phyloP scores from a whole-genome alignment of 2,888 invertebrate genomes.

The Loripinus fragilis region DNA sequence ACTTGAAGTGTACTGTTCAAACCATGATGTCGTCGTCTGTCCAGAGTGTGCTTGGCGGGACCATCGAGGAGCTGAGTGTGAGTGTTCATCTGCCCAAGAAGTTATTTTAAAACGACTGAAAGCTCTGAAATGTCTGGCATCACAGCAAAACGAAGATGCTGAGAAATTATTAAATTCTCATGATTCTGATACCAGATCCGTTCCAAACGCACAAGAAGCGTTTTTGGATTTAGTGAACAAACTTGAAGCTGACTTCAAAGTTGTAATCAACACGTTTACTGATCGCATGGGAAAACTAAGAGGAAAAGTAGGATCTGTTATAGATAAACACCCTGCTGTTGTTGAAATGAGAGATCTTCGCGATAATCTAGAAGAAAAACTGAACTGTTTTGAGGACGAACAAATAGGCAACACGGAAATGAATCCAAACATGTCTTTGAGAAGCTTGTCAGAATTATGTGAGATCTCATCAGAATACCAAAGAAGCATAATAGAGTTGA shows the following conservation, averaged over 20 bases:
- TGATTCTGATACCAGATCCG: slow-evolving; percentile 17
- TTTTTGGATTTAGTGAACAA: slow-evolving; percentile 44
- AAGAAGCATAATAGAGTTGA: slow-evolving; percentile 40
- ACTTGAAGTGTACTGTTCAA: slow-evolving; percentile 49
- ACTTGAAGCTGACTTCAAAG: slow-evolving; percentile 44
- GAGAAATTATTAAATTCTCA: slow-evolving; percentile 24
- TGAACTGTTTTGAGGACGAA: slow-evolving; percentile 9
- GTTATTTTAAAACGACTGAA: slow-evolving; percentile 46
- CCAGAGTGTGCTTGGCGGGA: slow-evolving; percentile 47
- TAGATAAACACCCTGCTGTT: slow-evolving; percentile 34
- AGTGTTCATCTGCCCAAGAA: slow-evolving; percentile 35
- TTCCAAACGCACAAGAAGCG: slow-evolving; percentile 39
- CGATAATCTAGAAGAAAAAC: slow-evolving; percentile 35
- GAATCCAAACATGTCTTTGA: slow-evolving; percentile 44
- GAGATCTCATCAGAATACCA: slow-evolving; percentile 47
- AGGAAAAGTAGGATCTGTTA: slow-evolving; percentile 35
- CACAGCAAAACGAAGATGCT: slow-evolving; percentile 48
- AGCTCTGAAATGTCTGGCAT: slow-evolving; percentile 50
- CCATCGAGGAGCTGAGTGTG: slow-evolving; percentile 42
- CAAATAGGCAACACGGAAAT: not conserved
- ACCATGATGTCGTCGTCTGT: slow-evolving; percentile 54
- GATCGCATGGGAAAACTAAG: slow-evolving; percentile 36
- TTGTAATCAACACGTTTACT: slow-evolving; percentile 34
- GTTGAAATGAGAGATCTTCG: slow-evolving; percentile 27
- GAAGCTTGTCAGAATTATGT: slow-evolving; percentile 40